Evolutionary conservation across 2,888 invertebrate species (phyloP), one percentile per base, ranked within the genome.

Genomic region (Coelopa pilipes): DNA sequence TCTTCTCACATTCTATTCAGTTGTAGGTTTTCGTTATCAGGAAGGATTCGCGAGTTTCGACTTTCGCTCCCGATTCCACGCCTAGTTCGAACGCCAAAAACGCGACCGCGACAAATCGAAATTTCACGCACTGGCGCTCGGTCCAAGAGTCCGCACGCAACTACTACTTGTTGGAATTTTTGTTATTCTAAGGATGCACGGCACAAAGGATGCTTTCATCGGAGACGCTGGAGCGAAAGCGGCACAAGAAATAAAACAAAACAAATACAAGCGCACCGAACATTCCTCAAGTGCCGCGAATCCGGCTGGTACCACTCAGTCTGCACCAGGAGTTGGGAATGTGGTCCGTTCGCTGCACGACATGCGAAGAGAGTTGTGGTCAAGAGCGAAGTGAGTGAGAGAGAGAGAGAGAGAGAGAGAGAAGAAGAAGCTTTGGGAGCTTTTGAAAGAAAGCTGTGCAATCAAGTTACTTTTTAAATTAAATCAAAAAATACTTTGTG

Each of bases 161-260:
- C 74, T 76, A 75, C 78, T 78, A 78, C 78, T 78, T 78, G 78
- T 78, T 78, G 77, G 75, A 73, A 63, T 71, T 53, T 24, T 71
- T 71, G 71, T 71, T 71, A 63, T 70, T 59, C 60, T 59, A 53
- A 53, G 34, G 50, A 60, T 68, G 68, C 68, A 34, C 66, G 49
- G 55, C 57, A 69, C 45, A 57, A 69, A 57, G 55, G 69, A 45
- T 69, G 66, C 57, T 59, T 59, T 59, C 57, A 59, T 59, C 57
- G 24, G 12, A 59, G 24, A 59, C 21, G 21, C 57, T 19, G 19
- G 13, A 13, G 15, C 13, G 10, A 7, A 34, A 34, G 34, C 34
- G 7, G n/a, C 53, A 53, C 2, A 53, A 53, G n/a, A 53, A 53
- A 9, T 15, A 9, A 59, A 21, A 59, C 19, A 19, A 59, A 59